Evolutionary conservation across 2,113 vertebrate genomes (phyloP), one percentile per base, ranked within the genome.

Genomic region (Silurus meridionalis): DNA sequence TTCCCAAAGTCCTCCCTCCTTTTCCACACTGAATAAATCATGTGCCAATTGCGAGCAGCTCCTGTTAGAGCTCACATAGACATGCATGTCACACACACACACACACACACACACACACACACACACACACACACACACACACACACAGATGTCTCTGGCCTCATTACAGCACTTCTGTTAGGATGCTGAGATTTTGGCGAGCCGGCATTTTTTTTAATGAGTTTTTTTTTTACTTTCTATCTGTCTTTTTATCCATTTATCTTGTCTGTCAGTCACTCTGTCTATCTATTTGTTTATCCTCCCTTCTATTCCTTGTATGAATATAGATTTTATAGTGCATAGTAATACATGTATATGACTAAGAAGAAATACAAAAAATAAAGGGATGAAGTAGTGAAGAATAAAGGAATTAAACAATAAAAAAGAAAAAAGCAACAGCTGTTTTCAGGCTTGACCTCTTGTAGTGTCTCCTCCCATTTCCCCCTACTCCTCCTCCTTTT

Each of bases 11-110:
- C 94, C 94, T 94, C 94, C 89, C 90, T 93, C 94, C 95, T 93
- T 95, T 96, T 93, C 55, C 89, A 90, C 80, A 86, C 91, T 94
- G 91, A 94, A 94, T 94, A 95, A 93, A 94, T 94, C 92, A 94
- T 96, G 93, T 96, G 95, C 96, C 95, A 93, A 94, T 96, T 96
- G 95, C 93, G 93, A 95, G 72, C 71, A 28, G 61, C 63, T 88
- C 91, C 89, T 46, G 60, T 87, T 86, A 80, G 67, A 86, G 50
- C 83, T 46, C 83, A 79, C 64, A 77, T 86, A 58, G 55, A 72
- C 83, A 88, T 17, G 82, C 93, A 79, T 92, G 94, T 93, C 94
- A 94, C 91, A 92, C 88, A 93, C 90, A 75, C 92, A 89, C 71
- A 90, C 93, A 92, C 87, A 93, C 94, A 91, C 89, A 37, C 28